Base-by-base conservation (phyloP, 2,113 vertebrate genomes). In the Apodemus sylvaticus region DNA sequence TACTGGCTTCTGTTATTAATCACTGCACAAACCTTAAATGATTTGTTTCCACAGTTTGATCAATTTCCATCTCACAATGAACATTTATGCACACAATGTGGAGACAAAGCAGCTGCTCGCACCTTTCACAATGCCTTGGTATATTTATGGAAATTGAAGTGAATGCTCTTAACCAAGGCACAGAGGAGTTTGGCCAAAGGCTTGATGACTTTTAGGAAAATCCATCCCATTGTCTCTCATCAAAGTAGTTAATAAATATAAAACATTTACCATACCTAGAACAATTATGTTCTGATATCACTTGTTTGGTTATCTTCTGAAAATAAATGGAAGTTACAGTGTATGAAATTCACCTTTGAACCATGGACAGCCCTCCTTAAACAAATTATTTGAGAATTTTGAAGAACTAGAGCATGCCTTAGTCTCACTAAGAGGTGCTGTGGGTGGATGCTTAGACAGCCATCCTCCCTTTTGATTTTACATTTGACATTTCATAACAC, bases 1-100 rank as follows among this genome's bases (percentile, higher is more conserved):
- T 99, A 99, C 98, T 98, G 97, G 97, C 98, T 98, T 98, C 97
- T 98, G 97, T 99, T 99, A 99, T 99, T 99, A 99, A 99, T 99
- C 98, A 98, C 98, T 98, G 97, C 97, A 98, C 98, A 98, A 98
- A 98, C 98, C 98, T 98, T 98, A 98, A 99, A 98, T 98, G 98
- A 99, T 99, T 99, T 99, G 98, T 98, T 99, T 98, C 98, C 98
- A 98, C 97, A 97, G 96, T 98, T 98, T 98, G 98, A 98, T 99
- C 98, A 98, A 98, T 98, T 99, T 98, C 97, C 96, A 97, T 98
- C 97, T 97, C 83, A 98, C 96, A 94, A 89, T 71, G 96, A 98
- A 96, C 97, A 98, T 98, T 98, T 99, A 98, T 97, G 97, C 97
- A 98, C 95, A 98, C 97, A 98, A 98, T 97, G 94, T 97, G 95